Evolutionary conservation across 2,888 invertebrate species (phyloP).

Genomic region (Phaedon cochleariae): DNA sequence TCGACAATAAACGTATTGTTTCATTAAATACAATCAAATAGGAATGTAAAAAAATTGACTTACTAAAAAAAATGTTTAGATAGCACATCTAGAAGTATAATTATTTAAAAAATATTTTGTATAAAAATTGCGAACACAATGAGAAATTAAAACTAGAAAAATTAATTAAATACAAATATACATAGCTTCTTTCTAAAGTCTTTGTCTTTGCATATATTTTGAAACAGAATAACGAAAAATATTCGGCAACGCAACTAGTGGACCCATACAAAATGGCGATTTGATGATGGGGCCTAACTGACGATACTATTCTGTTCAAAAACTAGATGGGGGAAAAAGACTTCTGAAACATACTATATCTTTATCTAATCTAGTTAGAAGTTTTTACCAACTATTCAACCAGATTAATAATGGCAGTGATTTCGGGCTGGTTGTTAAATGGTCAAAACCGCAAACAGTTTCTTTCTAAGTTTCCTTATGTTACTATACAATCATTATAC

Average conservation of each 20-base stretch:
- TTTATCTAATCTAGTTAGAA: constrained; percentile 47
- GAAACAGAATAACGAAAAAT: neutral
- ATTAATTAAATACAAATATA: constrained; percentile 43
- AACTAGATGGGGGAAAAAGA: neutral
- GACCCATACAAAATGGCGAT: neutral
- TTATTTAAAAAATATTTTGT: constrained; percentile 25
- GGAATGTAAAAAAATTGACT: constrained; percentile 45
- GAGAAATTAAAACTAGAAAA: constrained; percentile 46
- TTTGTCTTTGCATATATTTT: neutral
- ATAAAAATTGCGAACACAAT: constrained; percentile 55
- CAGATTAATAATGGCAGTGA: constrained; percentile 56
- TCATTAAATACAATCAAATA: constrained; percentile 38
- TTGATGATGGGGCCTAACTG: neutral
- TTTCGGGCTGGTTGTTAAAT: constrained; percentile 56
- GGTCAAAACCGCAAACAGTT: constrained; percentile 48
- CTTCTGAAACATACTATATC: neutral
- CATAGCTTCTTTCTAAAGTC: neutral
- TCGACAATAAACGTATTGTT: constrained; percentile 21
- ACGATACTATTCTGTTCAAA: neutral
- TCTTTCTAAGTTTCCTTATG: constrained; percentile 38
- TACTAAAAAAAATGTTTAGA: constrained; percentile 33
- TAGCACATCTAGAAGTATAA: constrained; percentile 29
- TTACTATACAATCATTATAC: no score
- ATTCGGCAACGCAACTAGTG: neutral
- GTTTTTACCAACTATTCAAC: constrained; percentile 52